Evolutionary conservation across 2,888 invertebrate genomes (phyloP).

Genomic region (Notocelia uddmanniana): DNA sequence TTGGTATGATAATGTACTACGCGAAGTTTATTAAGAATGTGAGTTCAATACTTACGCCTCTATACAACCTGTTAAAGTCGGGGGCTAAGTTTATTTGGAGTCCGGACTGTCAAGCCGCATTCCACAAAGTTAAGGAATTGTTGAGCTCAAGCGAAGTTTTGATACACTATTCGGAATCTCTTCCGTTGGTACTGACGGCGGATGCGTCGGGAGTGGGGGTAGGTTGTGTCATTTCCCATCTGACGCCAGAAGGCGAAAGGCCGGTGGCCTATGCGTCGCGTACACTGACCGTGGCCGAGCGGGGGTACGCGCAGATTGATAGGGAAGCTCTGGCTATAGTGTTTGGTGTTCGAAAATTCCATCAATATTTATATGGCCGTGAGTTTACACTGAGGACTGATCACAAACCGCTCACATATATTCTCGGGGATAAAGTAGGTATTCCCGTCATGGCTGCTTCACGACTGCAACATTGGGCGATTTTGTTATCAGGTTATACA

Average conservation of each 20-base stretch:
- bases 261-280: slow-evolving; percentile 1
- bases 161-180: neutral
- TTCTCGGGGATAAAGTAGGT: neutral
- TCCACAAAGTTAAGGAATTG: neutral
- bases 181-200: neutral
- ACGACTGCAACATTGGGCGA: no score
- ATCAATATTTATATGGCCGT: slow-evolving; percentile 1
- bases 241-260: neutral
- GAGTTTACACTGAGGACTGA: neutral
- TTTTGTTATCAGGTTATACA: no score
- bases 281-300: neutral
- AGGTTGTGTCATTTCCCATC: neutral
- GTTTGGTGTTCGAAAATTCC: neutral
- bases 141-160: neutral
- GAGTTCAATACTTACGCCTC: neutral
- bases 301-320: neutral
- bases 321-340: slow-evolving; percentile 3
- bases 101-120: neutral
- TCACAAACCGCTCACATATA: slow-evolving; percentile 1
- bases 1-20: neutral
- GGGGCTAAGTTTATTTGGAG: neutral
- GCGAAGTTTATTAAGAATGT: no score
- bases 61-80: neutral
- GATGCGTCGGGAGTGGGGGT: neutral
- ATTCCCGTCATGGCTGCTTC: no score